Conservation (phyloP, 2,797 vertebrate genomes). For the Xenops minutus region DNA sequence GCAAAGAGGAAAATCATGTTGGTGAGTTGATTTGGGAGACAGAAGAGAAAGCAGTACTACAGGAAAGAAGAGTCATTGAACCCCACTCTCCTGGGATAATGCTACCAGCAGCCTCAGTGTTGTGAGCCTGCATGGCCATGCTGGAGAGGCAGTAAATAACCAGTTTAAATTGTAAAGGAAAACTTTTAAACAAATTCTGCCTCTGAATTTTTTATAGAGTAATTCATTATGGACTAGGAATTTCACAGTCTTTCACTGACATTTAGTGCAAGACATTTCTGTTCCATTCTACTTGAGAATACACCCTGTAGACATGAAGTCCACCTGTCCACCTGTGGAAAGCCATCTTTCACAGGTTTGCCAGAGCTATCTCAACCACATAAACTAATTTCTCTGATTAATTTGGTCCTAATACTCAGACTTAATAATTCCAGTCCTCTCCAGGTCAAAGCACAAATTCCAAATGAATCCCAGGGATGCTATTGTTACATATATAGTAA, state of each 20-base stretch:
- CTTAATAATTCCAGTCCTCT: neutral
- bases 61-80: neutral
- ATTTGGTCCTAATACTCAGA: neutral
- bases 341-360: neutral
- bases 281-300: neutral
- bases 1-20: neutral
- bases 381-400: neutral
- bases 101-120: neutral
- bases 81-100: accelerated
- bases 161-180: neutral
- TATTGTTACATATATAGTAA: accelerated
- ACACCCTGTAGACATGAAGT: accelerated
- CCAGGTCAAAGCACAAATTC: neutral
- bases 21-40: neutral
- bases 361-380: neutral
- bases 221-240: neutral
- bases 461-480: neutral
- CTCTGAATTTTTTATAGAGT: neutral
- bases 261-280: neutral
- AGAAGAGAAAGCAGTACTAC: neutral
- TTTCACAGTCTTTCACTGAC: neutral
- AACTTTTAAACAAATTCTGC: neutral
- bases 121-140: accelerated
- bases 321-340: neutral
- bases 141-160: neutral